phyloP scores from a whole-genome alignment of 2,888 invertebrate genomes.

The Graphium colonna region DNA sequence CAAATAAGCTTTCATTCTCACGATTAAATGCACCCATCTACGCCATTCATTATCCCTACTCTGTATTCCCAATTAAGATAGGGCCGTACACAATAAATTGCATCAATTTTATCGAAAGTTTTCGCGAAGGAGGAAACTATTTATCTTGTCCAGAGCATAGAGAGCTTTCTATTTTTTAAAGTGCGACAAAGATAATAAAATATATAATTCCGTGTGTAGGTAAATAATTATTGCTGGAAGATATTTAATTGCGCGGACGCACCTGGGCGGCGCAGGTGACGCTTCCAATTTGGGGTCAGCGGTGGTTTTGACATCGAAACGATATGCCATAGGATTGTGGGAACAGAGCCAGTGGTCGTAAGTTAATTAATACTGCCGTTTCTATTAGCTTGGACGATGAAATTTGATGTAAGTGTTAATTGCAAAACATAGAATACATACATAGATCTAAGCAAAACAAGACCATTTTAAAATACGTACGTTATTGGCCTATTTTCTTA shows the following conservation, averaged over 20 bases:
- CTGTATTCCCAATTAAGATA: constrained; percentile 63
- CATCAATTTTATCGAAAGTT: constrained; percentile 38
- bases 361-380: constrained; percentile 17
- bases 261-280: constrained; percentile 75
- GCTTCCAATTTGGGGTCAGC: constrained; percentile 67
- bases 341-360: constrained; percentile 42
- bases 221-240: constrained; percentile 60
- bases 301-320: constrained; percentile 55
- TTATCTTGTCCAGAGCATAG: constrained; percentile 39
- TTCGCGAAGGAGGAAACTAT: constrained; percentile 51
- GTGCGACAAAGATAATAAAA: constrained; percentile 55
- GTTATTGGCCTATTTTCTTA: no score
- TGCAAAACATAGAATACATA: no score
- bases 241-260: constrained; percentile 66
- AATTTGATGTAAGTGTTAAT: not conserved
- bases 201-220: constrained; percentile 51
- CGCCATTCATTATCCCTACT: constrained; percentile 40
- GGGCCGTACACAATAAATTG: constrained; percentile 46
- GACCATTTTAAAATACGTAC: no score
- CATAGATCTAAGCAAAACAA: no score
- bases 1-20: constrained; percentile 52
- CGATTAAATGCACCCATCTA: constrained; percentile 48
- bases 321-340: constrained; percentile 47
- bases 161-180: constrained; percentile 40
- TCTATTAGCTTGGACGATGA: constrained; percentile 7